phyloP scores from a whole-genome alignment of 2,888 invertebrate species.

The Oasisia sp. region DNA sequence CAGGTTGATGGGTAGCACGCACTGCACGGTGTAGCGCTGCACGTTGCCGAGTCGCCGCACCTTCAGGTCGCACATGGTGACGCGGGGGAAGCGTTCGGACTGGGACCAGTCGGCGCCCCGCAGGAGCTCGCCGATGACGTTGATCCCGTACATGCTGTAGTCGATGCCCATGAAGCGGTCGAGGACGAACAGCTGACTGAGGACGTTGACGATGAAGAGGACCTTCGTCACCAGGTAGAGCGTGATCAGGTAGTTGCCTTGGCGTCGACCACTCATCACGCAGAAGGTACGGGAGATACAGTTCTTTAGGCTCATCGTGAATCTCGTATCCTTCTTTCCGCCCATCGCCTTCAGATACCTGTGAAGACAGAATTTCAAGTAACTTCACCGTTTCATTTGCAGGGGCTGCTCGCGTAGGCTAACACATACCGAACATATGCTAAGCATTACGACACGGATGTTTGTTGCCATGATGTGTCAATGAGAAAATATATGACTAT shows the following conservation, averaged over 20 bases:
- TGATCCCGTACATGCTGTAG: slow-evolving; percentile 60
- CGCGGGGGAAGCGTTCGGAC: slow-evolving; percentile 62
- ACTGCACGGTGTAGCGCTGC: slow-evolving; percentile 67
- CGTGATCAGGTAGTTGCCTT: slow-evolving; percentile 67
- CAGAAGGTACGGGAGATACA: slow-evolving; percentile 63
- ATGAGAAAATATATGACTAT: no score
- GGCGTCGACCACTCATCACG: slow-evolving; percentile 61
- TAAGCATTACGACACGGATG: no score
- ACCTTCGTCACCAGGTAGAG: slow-evolving; percentile 67
- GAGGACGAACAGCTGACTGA: slow-evolving; percentile 55
- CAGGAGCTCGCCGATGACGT: slow-evolving; percentile 66
- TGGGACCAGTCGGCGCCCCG: slow-evolving; percentile 63
- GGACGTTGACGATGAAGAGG: slow-evolving; percentile 55
- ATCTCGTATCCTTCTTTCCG: slow-evolving; percentile 50
- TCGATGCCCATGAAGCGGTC: slow-evolving; percentile 42
- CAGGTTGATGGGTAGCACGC: slow-evolving; percentile 61
- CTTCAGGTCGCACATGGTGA: slow-evolving; percentile 66
- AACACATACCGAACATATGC: no score
- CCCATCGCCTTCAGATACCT: slow-evolving; percentile 41
- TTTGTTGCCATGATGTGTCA: no score
- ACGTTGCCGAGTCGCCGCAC: slow-evolving; percentile 61
- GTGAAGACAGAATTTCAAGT: neutral
- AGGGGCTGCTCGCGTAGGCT: no score
- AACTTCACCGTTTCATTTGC: neutral
- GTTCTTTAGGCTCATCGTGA: slow-evolving; percentile 61